A percentile compares a stretch with the other conserved stretches of the same genome.
These are phyloP conservation scores for Melanchra persicariae DNA, from an alignment of 2,888 invertebrate species.

Conservation along the genomic window DNA sequence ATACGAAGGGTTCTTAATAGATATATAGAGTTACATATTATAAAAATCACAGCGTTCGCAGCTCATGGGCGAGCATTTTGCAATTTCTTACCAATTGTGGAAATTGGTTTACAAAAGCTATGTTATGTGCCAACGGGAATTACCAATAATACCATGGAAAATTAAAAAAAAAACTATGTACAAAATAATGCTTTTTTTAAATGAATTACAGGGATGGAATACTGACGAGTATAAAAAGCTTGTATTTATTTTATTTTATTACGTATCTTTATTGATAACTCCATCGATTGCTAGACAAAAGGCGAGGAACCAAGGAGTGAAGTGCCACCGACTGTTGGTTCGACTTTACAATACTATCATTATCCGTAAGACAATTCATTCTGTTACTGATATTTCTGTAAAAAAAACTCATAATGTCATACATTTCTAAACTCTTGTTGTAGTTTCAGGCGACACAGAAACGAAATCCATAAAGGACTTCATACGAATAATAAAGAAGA, in stretches of 20 bases:
- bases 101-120: neutral
- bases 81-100: neutral
- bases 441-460: neutral
- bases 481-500: neutral
- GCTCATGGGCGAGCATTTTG: neutral
- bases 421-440: neutral
- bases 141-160: neutral
- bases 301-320: constrained; percentile 10
- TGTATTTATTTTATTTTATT: neutral
- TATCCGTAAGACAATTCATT: no score
- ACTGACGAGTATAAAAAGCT: constrained; percentile 3
- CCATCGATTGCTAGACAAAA: constrained; percentile 13
- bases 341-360: constrained; percentile 24
- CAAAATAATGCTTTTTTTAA: neutral
- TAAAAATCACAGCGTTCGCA: neutral
- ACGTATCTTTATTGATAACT: neutral
- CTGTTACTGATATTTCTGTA: no score
- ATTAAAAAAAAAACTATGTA: no score
- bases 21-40: no score
- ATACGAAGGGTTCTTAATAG: no score
- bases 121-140: no score
- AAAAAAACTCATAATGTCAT: no score
- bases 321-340: neutral
- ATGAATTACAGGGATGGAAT: neutral
- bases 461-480: neutral